Evolutionary conservation across 1,140 invertebrate genomes (phyloP), one percentile per base, ranked within the genome.

Genomic region (Drosophila cardini): DNA sequence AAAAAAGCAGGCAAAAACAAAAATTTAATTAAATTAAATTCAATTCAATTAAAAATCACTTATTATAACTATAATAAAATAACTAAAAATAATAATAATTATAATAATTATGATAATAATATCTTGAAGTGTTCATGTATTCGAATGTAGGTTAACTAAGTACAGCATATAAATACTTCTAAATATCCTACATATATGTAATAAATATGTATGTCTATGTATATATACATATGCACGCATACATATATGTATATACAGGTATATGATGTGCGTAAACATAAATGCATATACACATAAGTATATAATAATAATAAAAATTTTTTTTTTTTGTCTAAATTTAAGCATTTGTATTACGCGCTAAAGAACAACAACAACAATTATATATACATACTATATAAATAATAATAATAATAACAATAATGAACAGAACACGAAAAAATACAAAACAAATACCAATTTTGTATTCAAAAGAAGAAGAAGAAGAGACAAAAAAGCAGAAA

Each of bases 71-170:
- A 32, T 18, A 53, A 57, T 55, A 38, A 45, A 32, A 60, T 18
- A 32, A 45, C 21, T 48, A 69, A 58, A 16, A 55, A 61, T 52
- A 42, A 42, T 7, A 72, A 67, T 55, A 36, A 55, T 55, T 16
- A n/a, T 38, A 55, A 55, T 40, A 42, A 57, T 43, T 18, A 57
- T 16, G 21, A 72, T 48, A 40, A 43, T 11, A 72, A 89, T 83
- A 89, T 89, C 84, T 89, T 70, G 84, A 89, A 89, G 84, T 89
- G 84, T 87, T 87, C 84, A 87, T 87, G 84, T 89, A 87, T 89
- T 87, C 84, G 73, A 89, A 87, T 83, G 84, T 87, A 87, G 84
- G 80, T 83, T 87, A 83, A 89, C 68, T 83, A 87, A 87, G 78
- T 71, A 74, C 77, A 80, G 74, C 74, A 80, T 86, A 86, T 69